Conservation (phyloP, 2,113 vertebrate species). For the Rhynchomys soricoides region DNA sequence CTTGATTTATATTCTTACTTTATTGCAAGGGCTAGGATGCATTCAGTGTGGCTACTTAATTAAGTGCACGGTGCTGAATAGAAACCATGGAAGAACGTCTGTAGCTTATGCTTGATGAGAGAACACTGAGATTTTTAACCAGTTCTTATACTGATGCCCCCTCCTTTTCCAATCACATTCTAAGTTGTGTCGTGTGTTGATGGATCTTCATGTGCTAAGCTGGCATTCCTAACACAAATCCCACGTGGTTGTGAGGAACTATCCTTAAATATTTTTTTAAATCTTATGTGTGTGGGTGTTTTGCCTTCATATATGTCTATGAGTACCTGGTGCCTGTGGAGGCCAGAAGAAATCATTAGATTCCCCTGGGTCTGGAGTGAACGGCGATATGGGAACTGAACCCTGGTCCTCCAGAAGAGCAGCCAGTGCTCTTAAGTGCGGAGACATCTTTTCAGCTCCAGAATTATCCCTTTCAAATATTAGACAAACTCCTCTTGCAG, state of each 20-base stretch:
- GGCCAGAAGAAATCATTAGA: not conserved
- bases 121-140: not conserved
- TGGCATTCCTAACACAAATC: not conserved
- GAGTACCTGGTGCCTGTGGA: not conserved
- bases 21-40: not conserved
- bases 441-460: not conserved
- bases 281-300: not conserved
- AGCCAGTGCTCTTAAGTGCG: not conserved
- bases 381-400: fast-evolving
- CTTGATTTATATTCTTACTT: slow-evolving; percentile 16
- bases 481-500: not conserved
- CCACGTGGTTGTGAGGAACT: not conserved
- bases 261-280: not conserved
- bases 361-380: not conserved
- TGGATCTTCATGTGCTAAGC: not conserved
- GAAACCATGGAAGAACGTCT: not conserved
- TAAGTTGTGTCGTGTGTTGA: not conserved
- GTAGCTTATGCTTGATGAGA: not conserved
- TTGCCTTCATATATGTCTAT: not conserved
- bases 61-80: not conserved
- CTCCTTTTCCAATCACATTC: not conserved
- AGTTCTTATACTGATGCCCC: not conserved
- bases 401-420: not conserved
- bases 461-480: not conserved
- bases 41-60: not conserved